Base-by-base conservation (phyloP, 2,113 vertebrate species). In the Orthochromis malagaraziensis region DNA sequence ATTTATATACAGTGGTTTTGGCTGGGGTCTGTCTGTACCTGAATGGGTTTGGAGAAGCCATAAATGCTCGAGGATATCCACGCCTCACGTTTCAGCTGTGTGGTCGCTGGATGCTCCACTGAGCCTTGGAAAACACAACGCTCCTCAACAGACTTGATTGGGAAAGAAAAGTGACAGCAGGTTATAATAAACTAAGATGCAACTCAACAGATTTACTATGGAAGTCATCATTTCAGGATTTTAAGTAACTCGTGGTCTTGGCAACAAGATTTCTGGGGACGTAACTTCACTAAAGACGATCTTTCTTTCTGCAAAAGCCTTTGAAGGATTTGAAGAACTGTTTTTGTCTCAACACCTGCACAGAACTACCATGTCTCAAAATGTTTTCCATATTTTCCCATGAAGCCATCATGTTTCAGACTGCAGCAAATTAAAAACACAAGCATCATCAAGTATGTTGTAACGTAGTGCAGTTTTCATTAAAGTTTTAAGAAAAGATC, bases 21-120 rank as follows among this genome's bases (percentile, higher is more conserved):
- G 10, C 17, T 47, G 70, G 45, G 7, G 10, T 77, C 45, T 73
- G 7, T 73, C 21, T 9, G 63, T 93, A 97, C 97, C 96, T 97
- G 97, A 68, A 97, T 97, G 7, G 97, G 95, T 91, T 96, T 94
- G 86, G 97, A 97, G 87, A 97, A 95, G 14, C 97, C 97, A 16
- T 95, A 97, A 54, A 97, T 92, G 12, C 92, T 89, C 9, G 97
- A 97, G 10, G 96, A 96, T 82, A 97, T 96, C 97, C 97, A 97
- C 2, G 96, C 97, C 82, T 97, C 96, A 19, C 97, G 94, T 57
- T 85, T 96, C 24, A 97, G 81, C 13, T 60, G 94, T 6, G 97
- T 97, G 90, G 88, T 90, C 13, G 82, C 49, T 1, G 96, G 92
- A 38, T 93, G 93, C 54, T 96, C 96, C 14, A 2, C 83, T 0